phyloP scores from a whole-genome alignment of 2,888 invertebrate species.

The Coenonympha arcania region DNA sequence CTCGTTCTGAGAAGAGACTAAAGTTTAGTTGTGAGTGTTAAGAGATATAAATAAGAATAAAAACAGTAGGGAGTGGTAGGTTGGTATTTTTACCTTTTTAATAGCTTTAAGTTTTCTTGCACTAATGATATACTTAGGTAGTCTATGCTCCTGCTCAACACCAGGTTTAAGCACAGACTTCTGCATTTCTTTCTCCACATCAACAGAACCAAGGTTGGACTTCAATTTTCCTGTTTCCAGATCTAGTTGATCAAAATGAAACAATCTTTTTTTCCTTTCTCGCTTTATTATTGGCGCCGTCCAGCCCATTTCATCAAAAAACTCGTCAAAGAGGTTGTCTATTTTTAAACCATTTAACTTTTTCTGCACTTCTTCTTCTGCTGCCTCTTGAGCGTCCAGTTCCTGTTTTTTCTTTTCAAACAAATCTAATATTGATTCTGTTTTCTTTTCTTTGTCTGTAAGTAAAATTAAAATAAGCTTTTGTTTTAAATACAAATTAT shows the following conservation, averaged over 20 bases:
- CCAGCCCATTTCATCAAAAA: slow-evolving; percentile 64
- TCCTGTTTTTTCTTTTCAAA: slow-evolving; percentile 56
- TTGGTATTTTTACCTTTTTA: too few species aligned
- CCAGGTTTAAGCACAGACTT: slow-evolving; percentile 78
- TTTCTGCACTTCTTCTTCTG: slow-evolving; percentile 47
- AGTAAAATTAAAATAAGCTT: slow-evolving; percentile 26
- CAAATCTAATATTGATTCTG: slow-evolving; percentile 45
- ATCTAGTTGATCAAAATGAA: slow-evolving; percentile 58
- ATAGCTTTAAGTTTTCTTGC: slow-evolving; percentile 72
- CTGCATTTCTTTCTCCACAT: slow-evolving; percentile 74
- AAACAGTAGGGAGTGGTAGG: too few species aligned
- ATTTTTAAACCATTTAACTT: slow-evolving; percentile 54
- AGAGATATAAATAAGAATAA: too few species aligned
- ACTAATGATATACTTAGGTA: slow-evolving; percentile 76
- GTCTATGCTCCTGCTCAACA: slow-evolving; percentile 76
- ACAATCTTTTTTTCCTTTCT: slow-evolving; percentile 40
- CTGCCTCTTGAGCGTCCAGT: slow-evolving; percentile 41
- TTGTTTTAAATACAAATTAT: neutral
- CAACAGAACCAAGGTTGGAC: slow-evolving; percentile 54
- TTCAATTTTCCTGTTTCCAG: slow-evolving; percentile 58
- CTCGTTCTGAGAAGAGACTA: too few species aligned
- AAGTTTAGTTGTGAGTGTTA: too few species aligned
- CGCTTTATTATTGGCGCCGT: slow-evolving; percentile 46
- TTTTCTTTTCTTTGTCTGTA: slow-evolving; percentile 53
- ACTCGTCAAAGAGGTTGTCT: slow-evolving; percentile 51